Conservation (phyloP, 1,140 invertebrate genomes). For the Orius laevigatus region DNA sequence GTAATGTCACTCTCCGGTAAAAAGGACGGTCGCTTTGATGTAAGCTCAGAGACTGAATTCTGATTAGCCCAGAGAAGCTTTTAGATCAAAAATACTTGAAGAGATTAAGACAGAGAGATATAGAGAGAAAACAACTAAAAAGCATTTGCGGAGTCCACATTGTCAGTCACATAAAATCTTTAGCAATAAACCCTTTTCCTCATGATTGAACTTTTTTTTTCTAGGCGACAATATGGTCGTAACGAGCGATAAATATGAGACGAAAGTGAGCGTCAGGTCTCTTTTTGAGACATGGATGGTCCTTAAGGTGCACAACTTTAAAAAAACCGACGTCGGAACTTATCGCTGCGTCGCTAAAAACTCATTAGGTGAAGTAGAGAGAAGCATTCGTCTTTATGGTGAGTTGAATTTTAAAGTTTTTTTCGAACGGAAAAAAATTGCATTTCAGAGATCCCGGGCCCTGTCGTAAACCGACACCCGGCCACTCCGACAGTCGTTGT, state of each 20-base stretch:
- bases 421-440: background rate
- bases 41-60: no score
- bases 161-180: no score
- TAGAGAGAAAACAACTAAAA: no score
- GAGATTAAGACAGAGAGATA: no score
- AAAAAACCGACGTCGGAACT: conserved; percentile 61
- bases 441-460: conserved; percentile 11
- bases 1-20: no score
- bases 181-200: background rate
- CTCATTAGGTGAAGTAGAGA: conserved; percentile 74
- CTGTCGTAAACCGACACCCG: background rate
- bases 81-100: no score
- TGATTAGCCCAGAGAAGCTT: no score
- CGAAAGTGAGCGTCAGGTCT: conserved; percentile 51
- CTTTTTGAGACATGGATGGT: conserved; percentile 70
- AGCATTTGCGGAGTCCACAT: no score
- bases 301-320: conserved; percentile 60
- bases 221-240: conserved; percentile 61
- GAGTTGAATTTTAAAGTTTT: conserved; percentile 25
- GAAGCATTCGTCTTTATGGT: conserved; percentile 80
- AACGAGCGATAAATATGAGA: conserved; percentile 60
- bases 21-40: no score
- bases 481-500: background rate
- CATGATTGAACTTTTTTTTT: background rate
- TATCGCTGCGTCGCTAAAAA: conserved; percentile 85